Evolutionary conservation across 2,888 invertebrate species (phyloP).

Genomic region (Ypsolopha sequella): DNA sequence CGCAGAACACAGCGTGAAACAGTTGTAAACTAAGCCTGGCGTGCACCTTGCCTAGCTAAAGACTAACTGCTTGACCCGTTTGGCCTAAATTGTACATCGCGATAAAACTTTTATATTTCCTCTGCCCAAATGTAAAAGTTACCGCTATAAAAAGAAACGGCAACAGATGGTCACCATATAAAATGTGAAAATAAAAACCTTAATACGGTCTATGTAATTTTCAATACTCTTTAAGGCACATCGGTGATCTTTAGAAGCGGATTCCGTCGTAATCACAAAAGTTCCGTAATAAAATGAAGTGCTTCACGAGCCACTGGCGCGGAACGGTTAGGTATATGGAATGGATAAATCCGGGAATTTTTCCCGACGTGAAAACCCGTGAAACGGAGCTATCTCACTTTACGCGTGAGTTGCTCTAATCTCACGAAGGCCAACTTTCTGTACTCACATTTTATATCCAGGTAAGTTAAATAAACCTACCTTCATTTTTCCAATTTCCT

Average conservation of each 20-base stretch:
- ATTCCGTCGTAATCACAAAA: background rate
- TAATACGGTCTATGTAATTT: background rate
- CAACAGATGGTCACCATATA: background rate
- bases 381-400: slow-evolving; percentile 13
- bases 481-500: background rate
- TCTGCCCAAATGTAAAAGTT: background rate
- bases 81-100: background rate
- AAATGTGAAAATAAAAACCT: background rate
- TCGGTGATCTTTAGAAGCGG: background rate
- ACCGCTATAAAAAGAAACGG: slow-evolving; percentile 1
- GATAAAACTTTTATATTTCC: background rate
- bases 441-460: background rate
- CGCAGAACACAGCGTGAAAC: too few relatives aligned
- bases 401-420: slow-evolving; percentile 10
- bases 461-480: background rate
- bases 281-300: slow-evolving; percentile 5
- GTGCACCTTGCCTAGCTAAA: too few relatives aligned
- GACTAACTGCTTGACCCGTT: too few relatives aligned
- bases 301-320: background rate
- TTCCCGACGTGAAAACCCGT: slow-evolving; percentile 7
- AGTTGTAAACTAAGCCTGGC: too few relatives aligned
- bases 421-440: too few relatives aligned
- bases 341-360: slow-evolving; percentile 7
- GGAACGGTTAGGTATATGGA: slow-evolving; percentile 1
- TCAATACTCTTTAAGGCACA: background rate